Conservation (phyloP, 2,113 vertebrate genomes). For the Pardalotus punctatus region DNA sequence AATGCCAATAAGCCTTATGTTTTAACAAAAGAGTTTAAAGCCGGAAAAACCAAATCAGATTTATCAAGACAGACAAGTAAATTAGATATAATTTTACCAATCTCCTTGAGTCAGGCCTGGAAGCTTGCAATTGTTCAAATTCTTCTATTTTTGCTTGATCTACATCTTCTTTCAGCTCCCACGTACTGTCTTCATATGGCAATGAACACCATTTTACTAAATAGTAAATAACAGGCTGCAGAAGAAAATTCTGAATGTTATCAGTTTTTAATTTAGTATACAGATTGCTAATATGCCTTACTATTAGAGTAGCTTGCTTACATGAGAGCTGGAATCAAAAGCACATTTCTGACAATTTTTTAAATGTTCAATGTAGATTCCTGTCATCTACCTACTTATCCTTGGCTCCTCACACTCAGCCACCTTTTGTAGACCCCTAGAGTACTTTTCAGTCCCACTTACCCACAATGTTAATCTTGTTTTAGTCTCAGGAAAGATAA, state of each 20-base stretch:
- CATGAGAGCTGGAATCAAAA: not conserved
- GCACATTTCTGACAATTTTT: not conserved
- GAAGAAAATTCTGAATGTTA: conserved; percentile 57
- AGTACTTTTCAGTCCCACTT: not conserved
- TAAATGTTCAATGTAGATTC: not conserved
- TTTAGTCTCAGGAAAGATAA: not conserved
- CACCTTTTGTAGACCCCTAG: not conserved
- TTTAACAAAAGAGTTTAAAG: not conserved
- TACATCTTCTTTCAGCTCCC: conserved; percentile 97
- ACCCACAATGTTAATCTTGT: not conserved
- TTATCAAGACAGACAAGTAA: conserved; percentile 35
- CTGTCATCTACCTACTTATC: not conserved
- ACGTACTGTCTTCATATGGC: conserved; percentile 98
- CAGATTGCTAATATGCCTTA: not conserved
- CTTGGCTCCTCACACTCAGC: not conserved
- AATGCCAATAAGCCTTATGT: not conserved
- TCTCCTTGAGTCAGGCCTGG: conserved; percentile 85
- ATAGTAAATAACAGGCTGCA: conserved; percentile 97
- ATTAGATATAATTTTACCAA: conserved; percentile 78
- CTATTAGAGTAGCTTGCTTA: not conserved
- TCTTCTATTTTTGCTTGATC: conserved; percentile 97
- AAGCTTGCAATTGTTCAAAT: conserved; percentile 95
- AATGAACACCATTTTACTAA: conserved; percentile 99
- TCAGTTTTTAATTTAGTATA: conserved; percentile 46
- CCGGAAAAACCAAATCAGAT: not conserved